Conservation (phyloP, 2,888 invertebrate species). For the Hypercompe scribonia region DNA sequence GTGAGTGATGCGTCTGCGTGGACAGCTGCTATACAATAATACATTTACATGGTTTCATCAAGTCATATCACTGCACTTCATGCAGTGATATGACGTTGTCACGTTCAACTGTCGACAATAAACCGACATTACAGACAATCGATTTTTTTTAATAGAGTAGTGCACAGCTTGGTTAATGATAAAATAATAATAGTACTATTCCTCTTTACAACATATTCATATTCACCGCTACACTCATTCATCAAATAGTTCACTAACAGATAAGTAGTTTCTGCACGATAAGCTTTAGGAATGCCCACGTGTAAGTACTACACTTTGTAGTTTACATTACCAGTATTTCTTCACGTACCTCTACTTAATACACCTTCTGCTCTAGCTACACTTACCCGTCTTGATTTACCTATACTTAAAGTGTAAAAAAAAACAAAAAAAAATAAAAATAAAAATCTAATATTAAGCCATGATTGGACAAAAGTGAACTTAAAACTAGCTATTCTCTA, state of each 20-base stretch:
- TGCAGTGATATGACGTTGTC: too few relatives aligned
- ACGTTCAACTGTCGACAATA: too few relatives aligned
- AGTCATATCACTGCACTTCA: too few relatives aligned
- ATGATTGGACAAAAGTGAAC: background rate
- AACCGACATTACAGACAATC: too few relatives aligned
- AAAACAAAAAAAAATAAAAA: background rate
- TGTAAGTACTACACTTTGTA: conserved; percentile 61
- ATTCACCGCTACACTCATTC: conserved; percentile 1
- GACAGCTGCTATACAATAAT: too few relatives aligned
- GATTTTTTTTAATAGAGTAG: too few relatives aligned
- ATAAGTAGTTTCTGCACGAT: conserved; percentile 45
- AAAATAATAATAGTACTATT: background rate
- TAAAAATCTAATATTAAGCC: background rate
- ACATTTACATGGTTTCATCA: too few relatives aligned
- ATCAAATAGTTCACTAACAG: conserved; percentile 37
- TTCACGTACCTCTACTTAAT: conserved; percentile 46
- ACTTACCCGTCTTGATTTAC: background rate
- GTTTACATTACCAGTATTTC: conserved; percentile 74
- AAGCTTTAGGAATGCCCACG: conserved; percentile 40
- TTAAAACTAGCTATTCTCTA: too few relatives aligned
- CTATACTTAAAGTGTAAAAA: background rate
- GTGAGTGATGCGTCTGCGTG: too few relatives aligned
- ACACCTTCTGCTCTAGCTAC: conserved; percentile 29
- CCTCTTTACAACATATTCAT: background rate
- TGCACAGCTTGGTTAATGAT: too few relatives aligned